Conservation (phyloP, 2,797 vertebrate species). For the Sternotherus odoratus region DNA sequence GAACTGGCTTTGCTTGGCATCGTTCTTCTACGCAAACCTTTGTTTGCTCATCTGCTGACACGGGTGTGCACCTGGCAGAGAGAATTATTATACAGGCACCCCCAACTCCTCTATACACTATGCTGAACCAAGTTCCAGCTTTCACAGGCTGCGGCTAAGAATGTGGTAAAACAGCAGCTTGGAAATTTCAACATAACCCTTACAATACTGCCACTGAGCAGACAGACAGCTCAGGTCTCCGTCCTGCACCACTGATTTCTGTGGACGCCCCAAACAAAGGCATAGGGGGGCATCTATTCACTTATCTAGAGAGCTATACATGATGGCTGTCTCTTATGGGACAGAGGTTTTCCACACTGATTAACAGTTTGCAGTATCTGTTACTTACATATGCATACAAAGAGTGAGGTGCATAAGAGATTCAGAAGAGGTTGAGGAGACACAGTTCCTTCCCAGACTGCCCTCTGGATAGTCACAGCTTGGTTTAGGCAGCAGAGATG, state of each 20-base stretch:
- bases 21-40: neutral
- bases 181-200: constrained; percentile 49
- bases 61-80: neutral
- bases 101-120: constrained; percentile 36
- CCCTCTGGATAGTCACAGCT: neutral
- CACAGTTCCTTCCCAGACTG: neutral
- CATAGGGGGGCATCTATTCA: neutral
- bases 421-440: neutral
- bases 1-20: neutral
- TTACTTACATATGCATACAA: neutral
- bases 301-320: neutral
- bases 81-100: neutral
- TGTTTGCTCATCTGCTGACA: neutral
- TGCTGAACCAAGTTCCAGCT: neutral
- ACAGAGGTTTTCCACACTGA: neutral
- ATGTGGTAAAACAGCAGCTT: neutral
- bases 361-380: neutral
- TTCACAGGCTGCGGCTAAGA: constrained; percentile 36
- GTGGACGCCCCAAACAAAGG: neutral
- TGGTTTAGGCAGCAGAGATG: neutral
- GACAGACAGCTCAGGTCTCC: fast-evolving
- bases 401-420: neutral
- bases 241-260: constrained; percentile 5
- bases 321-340: neutral
- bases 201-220: fast-evolving